Evolutionary conservation across 2,113 vertebrate genomes (phyloP).

Genomic region (Cyanistes caeruleus): DNA sequence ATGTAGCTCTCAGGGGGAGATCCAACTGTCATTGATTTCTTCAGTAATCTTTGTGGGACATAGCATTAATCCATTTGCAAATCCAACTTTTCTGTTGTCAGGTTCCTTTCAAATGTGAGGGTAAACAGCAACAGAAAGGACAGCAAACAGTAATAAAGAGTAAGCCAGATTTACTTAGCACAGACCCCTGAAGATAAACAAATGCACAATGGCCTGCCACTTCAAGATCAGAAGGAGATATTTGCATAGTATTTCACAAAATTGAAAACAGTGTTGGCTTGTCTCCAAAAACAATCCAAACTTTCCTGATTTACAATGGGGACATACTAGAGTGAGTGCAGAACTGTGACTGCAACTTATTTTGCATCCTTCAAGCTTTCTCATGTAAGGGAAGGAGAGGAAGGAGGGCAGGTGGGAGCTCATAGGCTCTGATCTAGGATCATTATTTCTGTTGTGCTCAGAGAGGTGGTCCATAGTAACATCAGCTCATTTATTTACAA

Average conservation of each 20-base stretch:
- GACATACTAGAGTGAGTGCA: background rate
- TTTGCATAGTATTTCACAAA: conserved; percentile 20
- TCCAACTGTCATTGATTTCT: background rate
- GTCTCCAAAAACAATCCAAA: background rate
- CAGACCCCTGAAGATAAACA: conserved; percentile 18
- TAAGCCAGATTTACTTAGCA: conserved; percentile 24
- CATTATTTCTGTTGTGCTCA: background rate
- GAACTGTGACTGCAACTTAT: background rate
- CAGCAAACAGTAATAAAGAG: conserved; percentile 1
- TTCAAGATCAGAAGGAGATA: conserved; percentile 10
- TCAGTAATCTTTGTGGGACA: conserved; percentile 15
- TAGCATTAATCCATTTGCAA: conserved; percentile 37
- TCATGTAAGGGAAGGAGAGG: background rate
- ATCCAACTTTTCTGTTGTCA: background rate
- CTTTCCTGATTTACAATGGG: background rate
- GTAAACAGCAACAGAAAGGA: conserved; percentile 34
- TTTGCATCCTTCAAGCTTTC: background rate
- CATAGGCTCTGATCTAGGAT: background rate
- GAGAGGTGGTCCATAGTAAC: background rate
- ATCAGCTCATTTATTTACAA: background rate
- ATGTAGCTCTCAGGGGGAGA: background rate
- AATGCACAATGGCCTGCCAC: background rate
- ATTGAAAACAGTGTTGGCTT: background rate
- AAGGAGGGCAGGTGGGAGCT: background rate
- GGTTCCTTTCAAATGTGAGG: conserved; percentile 13